Conservation (phyloP, 2,888 invertebrate genomes). For the Exephanes ischioxanthus region DNA sequence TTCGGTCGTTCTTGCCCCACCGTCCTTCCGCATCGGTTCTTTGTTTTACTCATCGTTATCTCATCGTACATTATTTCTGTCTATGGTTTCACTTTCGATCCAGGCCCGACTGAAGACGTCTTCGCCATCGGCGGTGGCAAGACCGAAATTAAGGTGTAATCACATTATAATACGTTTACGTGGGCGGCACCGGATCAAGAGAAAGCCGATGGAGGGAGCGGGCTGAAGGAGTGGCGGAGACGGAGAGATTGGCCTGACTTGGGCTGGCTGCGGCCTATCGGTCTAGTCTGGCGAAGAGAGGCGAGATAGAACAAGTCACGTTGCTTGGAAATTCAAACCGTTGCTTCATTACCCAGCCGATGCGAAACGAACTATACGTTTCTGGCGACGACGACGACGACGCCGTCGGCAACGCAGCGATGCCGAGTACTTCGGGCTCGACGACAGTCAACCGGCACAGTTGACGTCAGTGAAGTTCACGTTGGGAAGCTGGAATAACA, state of each 20-base stretch:
- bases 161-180: constrained; percentile 71
- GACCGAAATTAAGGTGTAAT: constrained; percentile 76
- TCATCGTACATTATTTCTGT: constrained; percentile 6
- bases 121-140: constrained; percentile 9
- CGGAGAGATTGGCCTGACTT: constrained; percentile 20
- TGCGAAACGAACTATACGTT: constrained; percentile 34
- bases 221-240: constrained; percentile 31
- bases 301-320: constrained; percentile 36
- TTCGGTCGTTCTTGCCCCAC: neutral
- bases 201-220: constrained; percentile 32
- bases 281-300: neutral
- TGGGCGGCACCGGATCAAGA: constrained; percentile 53
- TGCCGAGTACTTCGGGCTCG: neutral
- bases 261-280: neutral
- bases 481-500: neutral
- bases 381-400: constrained; percentile 39
- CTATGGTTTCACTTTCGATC: constrained; percentile 50
- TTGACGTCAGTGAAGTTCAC: neutral
- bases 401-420: neutral
- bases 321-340: constrained; percentile 69
- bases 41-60: neutral
- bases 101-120: constrained; percentile 48
- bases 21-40: neutral
- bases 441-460: neutral
- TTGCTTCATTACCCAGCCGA: constrained; percentile 66